Percentiles rank a stretch among this genome's conserved stretches.
phyloP scores from a whole-genome alignment of 2,888 invertebrate species.

The Stegana nigrithorax region DNA sequence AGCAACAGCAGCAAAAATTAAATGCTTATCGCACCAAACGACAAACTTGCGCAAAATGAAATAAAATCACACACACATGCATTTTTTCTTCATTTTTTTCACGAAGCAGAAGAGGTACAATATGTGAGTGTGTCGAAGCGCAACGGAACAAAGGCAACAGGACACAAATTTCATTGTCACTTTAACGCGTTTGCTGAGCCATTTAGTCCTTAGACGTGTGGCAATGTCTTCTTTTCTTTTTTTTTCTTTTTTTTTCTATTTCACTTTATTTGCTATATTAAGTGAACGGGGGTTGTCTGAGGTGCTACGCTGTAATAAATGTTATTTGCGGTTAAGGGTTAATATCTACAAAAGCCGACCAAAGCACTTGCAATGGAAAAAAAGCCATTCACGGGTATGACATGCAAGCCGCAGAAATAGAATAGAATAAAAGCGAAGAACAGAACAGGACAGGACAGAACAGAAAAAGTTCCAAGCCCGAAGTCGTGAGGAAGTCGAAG shows the following conservation, averaged over 20 bases:
- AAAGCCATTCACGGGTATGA: background rate
- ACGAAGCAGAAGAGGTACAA: background rate
- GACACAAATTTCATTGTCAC: conserved; percentile 53
- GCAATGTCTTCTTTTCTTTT: no score
- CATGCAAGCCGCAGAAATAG: background rate
- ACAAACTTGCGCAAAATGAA: no score
- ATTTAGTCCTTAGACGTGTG: conserved; percentile 10
- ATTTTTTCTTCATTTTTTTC: no score
- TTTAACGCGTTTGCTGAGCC: conserved; percentile 47
- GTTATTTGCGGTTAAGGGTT: conserved; percentile 66
- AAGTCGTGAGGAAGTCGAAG: no score
- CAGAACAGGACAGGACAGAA: no score
- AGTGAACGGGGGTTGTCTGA: background rate
- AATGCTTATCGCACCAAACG: no score
- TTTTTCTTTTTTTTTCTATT: no score
- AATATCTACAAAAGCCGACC: conserved; percentile 51
- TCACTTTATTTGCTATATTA: conserved; percentile 2
- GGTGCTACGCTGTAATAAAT: conserved; percentile 52
- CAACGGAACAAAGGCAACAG: background rate
- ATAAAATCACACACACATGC: no score
- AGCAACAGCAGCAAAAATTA: background rate
- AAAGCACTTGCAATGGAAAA: background rate
- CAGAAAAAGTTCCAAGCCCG: background rate
- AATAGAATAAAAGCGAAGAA: no score
- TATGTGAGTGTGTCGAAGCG: background rate